These are phyloP conservation scores for Brachionus rubens DNA, from an alignment of 1,140 invertebrate species.

Conservation along the genomic window DNA sequence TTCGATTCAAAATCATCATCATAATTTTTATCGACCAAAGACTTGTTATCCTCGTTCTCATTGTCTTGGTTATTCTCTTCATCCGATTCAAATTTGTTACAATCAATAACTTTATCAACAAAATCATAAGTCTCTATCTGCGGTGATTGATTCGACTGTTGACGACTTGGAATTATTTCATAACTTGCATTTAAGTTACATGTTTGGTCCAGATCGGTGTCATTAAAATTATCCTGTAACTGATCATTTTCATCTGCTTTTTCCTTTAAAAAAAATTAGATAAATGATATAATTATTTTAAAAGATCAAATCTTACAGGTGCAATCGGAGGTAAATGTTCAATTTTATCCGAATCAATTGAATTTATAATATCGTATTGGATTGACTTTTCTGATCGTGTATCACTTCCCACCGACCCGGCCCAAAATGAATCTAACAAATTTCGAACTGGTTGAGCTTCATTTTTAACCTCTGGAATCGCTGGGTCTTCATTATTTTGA, in stretches of 20 bases:
- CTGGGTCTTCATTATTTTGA: neutral
- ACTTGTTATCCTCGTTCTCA: no score
- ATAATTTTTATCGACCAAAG: neutral
- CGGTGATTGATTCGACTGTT: neutral
- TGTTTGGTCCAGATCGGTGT: constrained; percentile 41
- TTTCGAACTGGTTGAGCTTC: neutral
- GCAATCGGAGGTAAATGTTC: neutral
- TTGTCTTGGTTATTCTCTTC: neutral
- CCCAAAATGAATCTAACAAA: constrained; percentile 35
- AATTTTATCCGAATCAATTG: constrained; percentile 23
- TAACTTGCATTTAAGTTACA: constrained; percentile 25
- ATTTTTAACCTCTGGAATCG: neutral
- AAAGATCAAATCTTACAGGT: neutral
- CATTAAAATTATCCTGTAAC: constrained; percentile 9
- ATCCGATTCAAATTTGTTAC: constrained; percentile 11
- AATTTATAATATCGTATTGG: neutral
- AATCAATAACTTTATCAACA: constrained; percentile 34
- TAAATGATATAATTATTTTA: no score
- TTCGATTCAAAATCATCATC: neutral
- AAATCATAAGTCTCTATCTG: constrained; percentile 25
- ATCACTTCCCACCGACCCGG: neutral
- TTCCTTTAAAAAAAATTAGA: no score
- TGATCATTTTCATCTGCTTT: neutral
- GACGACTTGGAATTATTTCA: constrained; percentile 27
- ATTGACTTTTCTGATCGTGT: neutral